These are phyloP conservation scores for Pseudocheirus occidentalis DNA, from an alignment of 2,797 vertebrate species.

Conservation along the genomic window DNA sequence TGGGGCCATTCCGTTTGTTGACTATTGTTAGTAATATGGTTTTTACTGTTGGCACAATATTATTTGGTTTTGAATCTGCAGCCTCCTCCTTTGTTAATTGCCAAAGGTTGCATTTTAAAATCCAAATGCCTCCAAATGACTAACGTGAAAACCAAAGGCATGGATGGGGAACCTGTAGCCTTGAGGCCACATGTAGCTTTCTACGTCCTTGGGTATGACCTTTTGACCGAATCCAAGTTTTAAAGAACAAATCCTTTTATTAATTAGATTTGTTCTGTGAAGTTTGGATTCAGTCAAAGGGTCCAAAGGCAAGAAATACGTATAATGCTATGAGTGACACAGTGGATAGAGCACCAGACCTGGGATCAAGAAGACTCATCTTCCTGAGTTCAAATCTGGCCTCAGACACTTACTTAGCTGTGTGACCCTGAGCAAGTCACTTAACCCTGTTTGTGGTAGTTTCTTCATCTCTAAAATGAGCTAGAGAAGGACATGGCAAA, in stretches of 20 bases:
- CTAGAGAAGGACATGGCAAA: background rate
- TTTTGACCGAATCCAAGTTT: too few relatives aligned
- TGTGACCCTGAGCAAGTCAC: background rate
- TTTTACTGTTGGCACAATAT: background rate
- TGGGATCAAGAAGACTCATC: background rate
- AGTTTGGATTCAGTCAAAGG: too few relatives aligned
- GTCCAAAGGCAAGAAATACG: background rate
- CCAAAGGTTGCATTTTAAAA: slow-evolving; percentile 21
- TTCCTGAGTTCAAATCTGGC: background rate
- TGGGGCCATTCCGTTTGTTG: background rate
- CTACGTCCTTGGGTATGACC: too few relatives aligned
- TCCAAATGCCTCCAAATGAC: slow-evolving; percentile 18
- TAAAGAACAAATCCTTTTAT: too few relatives aligned
- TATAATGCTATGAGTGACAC: background rate
- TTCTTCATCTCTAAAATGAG: background rate
- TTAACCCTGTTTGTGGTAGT: background rate
- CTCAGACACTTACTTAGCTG: background rate
- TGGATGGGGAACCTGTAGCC: too few relatives aligned
- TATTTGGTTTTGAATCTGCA: background rate
- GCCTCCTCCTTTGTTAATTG: slow-evolving; percentile 13
- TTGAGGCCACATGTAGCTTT: too few relatives aligned
- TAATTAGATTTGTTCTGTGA: too few relatives aligned
- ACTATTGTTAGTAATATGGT: background rate
- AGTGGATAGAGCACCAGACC: background rate
- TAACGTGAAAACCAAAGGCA: background rate